These are phyloP conservation scores for Neuroscelio doddi DNA, from an alignment of 2,888 invertebrate species.

Conservation along the genomic window DNA sequence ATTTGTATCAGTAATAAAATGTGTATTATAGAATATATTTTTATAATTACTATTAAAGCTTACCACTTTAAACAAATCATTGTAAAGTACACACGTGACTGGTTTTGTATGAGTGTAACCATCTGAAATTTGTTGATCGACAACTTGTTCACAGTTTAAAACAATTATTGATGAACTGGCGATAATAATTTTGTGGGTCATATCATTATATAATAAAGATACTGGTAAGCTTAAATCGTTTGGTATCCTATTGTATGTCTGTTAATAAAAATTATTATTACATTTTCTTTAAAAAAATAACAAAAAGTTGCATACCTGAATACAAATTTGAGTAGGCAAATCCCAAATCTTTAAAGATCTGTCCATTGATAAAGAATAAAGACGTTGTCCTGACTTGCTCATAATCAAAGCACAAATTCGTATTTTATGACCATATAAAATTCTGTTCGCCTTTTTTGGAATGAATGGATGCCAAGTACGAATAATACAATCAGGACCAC, in stretches of 20 bases:
- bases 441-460: slow-evolving; percentile 77
- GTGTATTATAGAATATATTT: too few species aligned
- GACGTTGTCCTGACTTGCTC: slow-evolving; percentile 78
- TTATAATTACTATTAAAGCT: slow-evolving; percentile 12
- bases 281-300: not conserved
- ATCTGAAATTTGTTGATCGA: slow-evolving; percentile 80
- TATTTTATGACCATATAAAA: slow-evolving; percentile 81
- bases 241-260: slow-evolving; percentile 80
- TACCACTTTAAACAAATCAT: slow-evolving; percentile 80
- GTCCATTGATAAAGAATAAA: slow-evolving; percentile 83
- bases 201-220: slow-evolving; percentile 78
- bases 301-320: slow-evolving; percentile 74
- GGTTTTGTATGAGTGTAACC: slow-evolving; percentile 81
- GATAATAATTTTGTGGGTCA: slow-evolving; percentile 79
- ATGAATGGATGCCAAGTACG: slow-evolving; percentile 88
- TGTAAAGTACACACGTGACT: slow-evolving; percentile 83
- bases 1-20: too few species aligned
- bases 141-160: slow-evolving; percentile 78
- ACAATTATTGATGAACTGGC: slow-evolving; percentile 79
- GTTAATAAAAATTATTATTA: slow-evolving; percentile 33
- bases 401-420: slow-evolving; percentile 80
- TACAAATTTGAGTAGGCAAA: slow-evolving; percentile 77
- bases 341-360: slow-evolving; percentile 87
- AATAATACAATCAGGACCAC: slow-evolving; percentile 83
- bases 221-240: slow-evolving; percentile 77